Base-by-base conservation (phyloP, 2,797 vertebrate species). In the Lagocephalus sceleratus region DNA sequence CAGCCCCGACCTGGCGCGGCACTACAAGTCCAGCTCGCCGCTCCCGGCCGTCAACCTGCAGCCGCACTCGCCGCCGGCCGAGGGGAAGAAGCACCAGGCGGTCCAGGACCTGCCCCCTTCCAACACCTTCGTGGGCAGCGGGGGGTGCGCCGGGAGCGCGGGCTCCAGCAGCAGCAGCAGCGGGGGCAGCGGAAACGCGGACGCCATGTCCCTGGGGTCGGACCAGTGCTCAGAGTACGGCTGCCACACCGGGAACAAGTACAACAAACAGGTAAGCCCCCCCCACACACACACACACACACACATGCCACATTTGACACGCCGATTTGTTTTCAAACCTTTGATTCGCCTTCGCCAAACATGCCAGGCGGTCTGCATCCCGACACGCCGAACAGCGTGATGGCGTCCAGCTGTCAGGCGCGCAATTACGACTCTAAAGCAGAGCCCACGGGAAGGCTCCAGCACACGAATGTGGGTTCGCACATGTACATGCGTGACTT, bases 201-300 rank as follows among this genome's bases (percentile, higher is more conserved):
- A 92, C 20, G 90, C 90, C 73, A 92, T 98, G 91, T 97, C 95
- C 57, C 94, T 98, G 68, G 93, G 95, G 57, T 98, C 96, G 17
- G 96, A 98, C 84, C 96, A 98, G 82, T 98, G 96, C 89, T 98
- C 95, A 25, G 95, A 99, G 75, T 98, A 98, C 57, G 94, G 96
- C 85, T 97, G 95, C 90, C 96, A 97, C 72, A 93, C 94, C 70
- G 91, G 88, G 74, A 93, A 91, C 93, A 96, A 95, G 88, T 96
- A 96, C 92, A 94, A 89, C 93, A 97, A 98, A 89, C 94, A 97
- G 95, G 95, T 98, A 94, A 54, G 7, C 11, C 43, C 21, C 25
- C 41, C 32, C 16, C 5, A 29, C 29, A 2, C 2, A 29, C n/a
- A n/a, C n/a, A n/a, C n/a, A n/a, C n/a, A n/a, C n/a, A 29, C 32